Conservation (phyloP, 2,888 invertebrate genomes). For the Julus scandinavius region DNA sequence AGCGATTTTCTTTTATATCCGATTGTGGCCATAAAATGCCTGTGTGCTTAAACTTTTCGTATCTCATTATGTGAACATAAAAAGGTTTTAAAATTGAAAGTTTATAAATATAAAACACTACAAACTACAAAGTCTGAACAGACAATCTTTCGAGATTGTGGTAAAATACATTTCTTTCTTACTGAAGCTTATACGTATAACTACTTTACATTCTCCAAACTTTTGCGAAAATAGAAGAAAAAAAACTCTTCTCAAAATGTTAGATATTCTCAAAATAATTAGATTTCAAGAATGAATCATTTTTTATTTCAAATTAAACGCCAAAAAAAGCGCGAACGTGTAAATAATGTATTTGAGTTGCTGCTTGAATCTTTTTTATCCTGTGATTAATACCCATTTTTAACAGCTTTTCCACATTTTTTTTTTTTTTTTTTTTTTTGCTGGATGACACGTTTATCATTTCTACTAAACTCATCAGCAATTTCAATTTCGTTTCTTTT, state of each 20-base stretch:
- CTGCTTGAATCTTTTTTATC: no score
- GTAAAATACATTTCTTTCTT: no score
- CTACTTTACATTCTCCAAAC: no score
- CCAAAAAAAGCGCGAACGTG: no score
- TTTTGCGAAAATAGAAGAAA: no score
- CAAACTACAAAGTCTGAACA: no score
- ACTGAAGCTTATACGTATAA: no score
- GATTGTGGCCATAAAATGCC: not conserved
- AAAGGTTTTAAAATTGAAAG: not conserved
- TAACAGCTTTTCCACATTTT: not conserved
- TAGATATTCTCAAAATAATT: no score
- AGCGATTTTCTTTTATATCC: not conserved
- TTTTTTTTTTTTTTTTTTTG: not conserved
- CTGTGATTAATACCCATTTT: not conserved
- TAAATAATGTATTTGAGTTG: not conserved
- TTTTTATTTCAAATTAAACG: no score
- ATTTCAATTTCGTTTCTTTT: not conserved
- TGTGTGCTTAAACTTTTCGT: not conserved
- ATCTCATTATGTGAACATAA: not conserved
- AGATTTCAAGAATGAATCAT: no score
- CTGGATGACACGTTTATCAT: not conserved
- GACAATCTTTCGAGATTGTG: no score
- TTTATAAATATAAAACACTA: not conserved
- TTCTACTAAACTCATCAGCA: not conserved
- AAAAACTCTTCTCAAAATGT: no score